A percentile compares a stretch with the other conserved stretches of the same genome.
Conservation (phyloP, 53 echinoderm and acorn worm species). For the Holothuria scabra region DNA sequence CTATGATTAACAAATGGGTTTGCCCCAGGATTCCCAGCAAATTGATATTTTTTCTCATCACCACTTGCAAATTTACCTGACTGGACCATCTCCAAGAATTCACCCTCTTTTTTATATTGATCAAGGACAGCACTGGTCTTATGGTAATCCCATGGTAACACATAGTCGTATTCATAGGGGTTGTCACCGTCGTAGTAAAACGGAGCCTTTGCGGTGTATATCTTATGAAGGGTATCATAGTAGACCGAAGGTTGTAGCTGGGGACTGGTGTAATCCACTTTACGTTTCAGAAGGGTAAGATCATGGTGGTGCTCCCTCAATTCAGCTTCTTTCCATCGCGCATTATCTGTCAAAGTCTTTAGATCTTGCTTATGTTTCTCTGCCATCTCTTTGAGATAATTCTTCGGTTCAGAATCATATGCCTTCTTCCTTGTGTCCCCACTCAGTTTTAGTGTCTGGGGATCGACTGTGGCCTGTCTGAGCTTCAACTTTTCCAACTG, state of each 20-base stretch:
- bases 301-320: slow-evolving; percentile 90
- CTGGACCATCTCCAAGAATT: slow-evolving; percentile 49
- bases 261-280: slow-evolving; percentile 89
- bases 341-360: slow-evolving; percentile 69
- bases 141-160: slow-evolving; percentile 95
- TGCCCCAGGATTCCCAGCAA: slow-evolving; percentile 85
- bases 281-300: slow-evolving; percentile 80
- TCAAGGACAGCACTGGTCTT: slow-evolving; percentile 81
- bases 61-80: background rate
- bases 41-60: slow-evolving; percentile 63
- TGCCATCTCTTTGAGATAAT: slow-evolving; percentile 82
- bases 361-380: slow-evolving; percentile 70
- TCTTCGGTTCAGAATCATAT: slow-evolving; percentile 62
- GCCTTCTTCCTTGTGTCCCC: slow-evolving; percentile 75
- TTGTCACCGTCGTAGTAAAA: slow-evolving; percentile 96
- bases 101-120: slow-evolving; percentile 67
- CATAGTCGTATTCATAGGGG: slow-evolving; percentile 94
- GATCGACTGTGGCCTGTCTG: slow-evolving; percentile 49
- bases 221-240: slow-evolving; percentile 94
- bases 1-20: slow-evolving; percentile 83
- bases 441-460: slow-evolving; percentile 61
- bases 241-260: slow-evolving; percentile 84
- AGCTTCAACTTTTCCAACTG: slow-evolving; percentile 78
- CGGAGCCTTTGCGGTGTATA: slow-evolving; percentile 90
- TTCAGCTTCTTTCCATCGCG: slow-evolving; percentile 96